Conservation (phyloP, 1,140 invertebrate species). For the Xylocopa sonorina region DNA sequence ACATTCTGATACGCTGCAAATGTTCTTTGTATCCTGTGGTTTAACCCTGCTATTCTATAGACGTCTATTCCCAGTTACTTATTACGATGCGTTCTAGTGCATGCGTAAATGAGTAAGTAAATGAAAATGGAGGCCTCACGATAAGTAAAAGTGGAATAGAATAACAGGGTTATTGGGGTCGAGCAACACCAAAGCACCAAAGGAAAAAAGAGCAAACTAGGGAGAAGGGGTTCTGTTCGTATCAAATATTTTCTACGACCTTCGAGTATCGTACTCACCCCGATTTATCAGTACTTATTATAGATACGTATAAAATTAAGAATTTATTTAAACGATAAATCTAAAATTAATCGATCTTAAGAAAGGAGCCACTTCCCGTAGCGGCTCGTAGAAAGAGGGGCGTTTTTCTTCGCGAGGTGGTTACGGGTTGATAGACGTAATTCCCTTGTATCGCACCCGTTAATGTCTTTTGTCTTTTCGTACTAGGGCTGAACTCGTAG, state of each 20-base stretch:
- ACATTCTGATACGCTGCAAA: not conserved
- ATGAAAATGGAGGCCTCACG: too few species aligned
- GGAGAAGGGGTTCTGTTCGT: not conserved
- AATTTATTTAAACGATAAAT: slow-evolving; percentile 1
- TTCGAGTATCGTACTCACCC: not conserved
- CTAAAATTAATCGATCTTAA: slow-evolving; percentile 74
- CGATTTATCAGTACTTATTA: not conserved
- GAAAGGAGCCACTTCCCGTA: slow-evolving; percentile 68
- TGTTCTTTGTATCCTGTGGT: not conserved
- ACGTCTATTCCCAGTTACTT: not conserved
- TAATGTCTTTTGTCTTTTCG: slow-evolving; percentile 77
- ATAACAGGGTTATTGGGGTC: not conserved
- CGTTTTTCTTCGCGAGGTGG: slow-evolving; percentile 75
- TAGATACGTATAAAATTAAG: slow-evolving; percentile 38
- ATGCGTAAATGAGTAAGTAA: too few species aligned
- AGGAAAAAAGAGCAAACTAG: not conserved
- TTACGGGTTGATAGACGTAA: slow-evolving; percentile 80
- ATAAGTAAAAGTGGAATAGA: not conserved
- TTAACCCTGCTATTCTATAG: not conserved
- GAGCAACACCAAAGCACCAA: too few species aligned
- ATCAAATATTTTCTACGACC: slow-evolving; percentile 12
- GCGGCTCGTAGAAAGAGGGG: slow-evolving; percentile 72
- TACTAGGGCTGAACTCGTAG: slow-evolving; percentile 72
- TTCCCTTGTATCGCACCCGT: slow-evolving; percentile 77
- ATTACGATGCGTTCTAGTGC: not conserved